Conservation (phyloP, 2,888 invertebrate genomes). For the Onthophagus sagittarius region DNA sequence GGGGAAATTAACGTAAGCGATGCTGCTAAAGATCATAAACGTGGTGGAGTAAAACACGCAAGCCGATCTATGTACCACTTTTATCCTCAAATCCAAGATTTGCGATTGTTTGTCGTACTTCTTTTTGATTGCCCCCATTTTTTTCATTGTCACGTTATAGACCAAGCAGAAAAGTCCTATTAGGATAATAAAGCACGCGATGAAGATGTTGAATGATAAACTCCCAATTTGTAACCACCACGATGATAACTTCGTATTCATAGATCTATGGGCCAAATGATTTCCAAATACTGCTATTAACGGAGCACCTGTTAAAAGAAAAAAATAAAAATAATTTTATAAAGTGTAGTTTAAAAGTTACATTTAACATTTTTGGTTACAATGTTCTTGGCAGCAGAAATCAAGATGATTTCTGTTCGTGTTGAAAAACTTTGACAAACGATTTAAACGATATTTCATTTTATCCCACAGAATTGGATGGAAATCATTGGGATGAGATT, state of each 20-base stretch:
- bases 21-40: constrained; percentile 58
- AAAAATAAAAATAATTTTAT: too few species aligned
- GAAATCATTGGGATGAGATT: too few species aligned
- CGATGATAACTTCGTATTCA: constrained; percentile 55
- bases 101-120: constrained; percentile 60
- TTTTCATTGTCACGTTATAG: constrained; percentile 62
- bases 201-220: constrained; percentile 62
- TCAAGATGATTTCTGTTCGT: too few species aligned
- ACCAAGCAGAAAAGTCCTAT: constrained; percentile 64
- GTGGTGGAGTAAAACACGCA: constrained; percentile 58
- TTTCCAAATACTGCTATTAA: constrained; percentile 64
- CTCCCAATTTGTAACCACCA: constrained; percentile 63
- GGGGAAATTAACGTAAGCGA: constrained; percentile 60
- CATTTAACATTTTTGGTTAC: too few species aligned
- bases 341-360: too few species aligned
- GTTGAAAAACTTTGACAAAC: too few species aligned
- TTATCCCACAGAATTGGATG: too few species aligned
- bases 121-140: constrained; percentile 57
- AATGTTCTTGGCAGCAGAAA: too few species aligned
- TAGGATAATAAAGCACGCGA: constrained; percentile 65
- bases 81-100: constrained; percentile 56
- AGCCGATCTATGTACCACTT: constrained; percentile 59
- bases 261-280: constrained; percentile 62
- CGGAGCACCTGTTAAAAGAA: constrained; percentile 55
- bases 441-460: too few species aligned